Evolutionary conservation across 2,797 vertebrate species (phyloP).

Genomic region (Acanthiza pusilla): DNA sequence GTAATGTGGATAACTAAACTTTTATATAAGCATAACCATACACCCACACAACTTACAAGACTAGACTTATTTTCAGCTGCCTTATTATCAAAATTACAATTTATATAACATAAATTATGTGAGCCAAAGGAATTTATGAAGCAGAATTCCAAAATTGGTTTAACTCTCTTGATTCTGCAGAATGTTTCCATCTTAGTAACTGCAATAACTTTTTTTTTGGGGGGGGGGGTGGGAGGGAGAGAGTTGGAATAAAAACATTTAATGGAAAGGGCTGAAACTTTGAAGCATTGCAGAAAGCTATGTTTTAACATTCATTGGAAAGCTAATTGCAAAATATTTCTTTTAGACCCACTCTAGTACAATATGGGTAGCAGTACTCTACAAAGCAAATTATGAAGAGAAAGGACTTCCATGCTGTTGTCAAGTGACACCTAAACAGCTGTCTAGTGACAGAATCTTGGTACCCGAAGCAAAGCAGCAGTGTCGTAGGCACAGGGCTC

Average conservation of each 20-base stretch:
- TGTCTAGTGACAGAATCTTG: neutral
- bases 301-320: neutral
- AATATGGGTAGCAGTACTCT: neutral
- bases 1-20: neutral
- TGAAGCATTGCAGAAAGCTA: neutral
- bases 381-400: neutral
- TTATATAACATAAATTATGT: conserved; percentile 2
- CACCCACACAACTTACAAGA: conserved; percentile 53
- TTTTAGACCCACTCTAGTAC: neutral
- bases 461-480: neutral
- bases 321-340: neutral
- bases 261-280: neutral
- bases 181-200: neutral
- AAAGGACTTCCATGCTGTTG: neutral
- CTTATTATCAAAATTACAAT: conserved; percentile 42
- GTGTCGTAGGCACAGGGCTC: neutral
- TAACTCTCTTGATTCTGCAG: neutral
- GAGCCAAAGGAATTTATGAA: conserved; percentile 18
- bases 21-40: conserved; percentile 11
- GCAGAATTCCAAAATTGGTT: neutral
- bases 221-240: rapidly evolving
- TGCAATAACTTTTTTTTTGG: neutral
- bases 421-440: neutral
- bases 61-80: conserved; percentile 49
- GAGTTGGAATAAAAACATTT: neutral